Evolutionary conservation across 2,797 vertebrate species (phyloP), one percentile per base, ranked within the genome.

Genomic region (Gymnoscopelus braueri): DNA sequence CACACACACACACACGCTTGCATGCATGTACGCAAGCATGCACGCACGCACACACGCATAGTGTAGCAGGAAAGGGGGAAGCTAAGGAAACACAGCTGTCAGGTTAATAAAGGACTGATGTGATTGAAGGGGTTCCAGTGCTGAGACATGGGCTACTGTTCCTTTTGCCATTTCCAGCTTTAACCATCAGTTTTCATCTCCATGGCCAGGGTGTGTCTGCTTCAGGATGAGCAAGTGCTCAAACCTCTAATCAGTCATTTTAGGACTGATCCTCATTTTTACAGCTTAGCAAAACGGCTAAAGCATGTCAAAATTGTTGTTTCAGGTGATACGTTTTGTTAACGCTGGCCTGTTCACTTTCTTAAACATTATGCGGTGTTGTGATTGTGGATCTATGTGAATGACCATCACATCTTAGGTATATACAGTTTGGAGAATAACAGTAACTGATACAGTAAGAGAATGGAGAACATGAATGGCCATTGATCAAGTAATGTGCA

Each of bases 81-180:
- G 39, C 12, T 24, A 24, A 39, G 68, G 55, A 54, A 67, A 74
- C 55, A 65, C 69, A 69, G 67, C 78, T 78, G 78, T 19, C 51
- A 54, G 44, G 26, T 49, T 44, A 52, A 51, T 60, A 74, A 69
- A 73, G 64, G 9, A 71, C 55, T 51, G 26, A 69, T 76, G 51
- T 77, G 66, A 78, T 78, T 71, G 63, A 52, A 49, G 47, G 8
- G 11, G 9, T 29, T 29, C 26, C 26, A 29, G 49, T 60, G 24
- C 54, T 49, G 48, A 39, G 63, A 44, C 39, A 15, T 13, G 10
- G 39, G 61, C 44, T 61, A 24, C 69, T 62, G 53, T 51, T 66
- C 54, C 15, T 75, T 78, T 69, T 65, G 64, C 47, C 32, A 29
- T 50, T 26, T 58, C 39, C 55, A 64, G n/a, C 53, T 15, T 52